A percentile compares a stretch with the other conserved stretches of the same genome.
Conservation (phyloP, 2,113 vertebrate genomes). For the Labrus mixtus region DNA sequence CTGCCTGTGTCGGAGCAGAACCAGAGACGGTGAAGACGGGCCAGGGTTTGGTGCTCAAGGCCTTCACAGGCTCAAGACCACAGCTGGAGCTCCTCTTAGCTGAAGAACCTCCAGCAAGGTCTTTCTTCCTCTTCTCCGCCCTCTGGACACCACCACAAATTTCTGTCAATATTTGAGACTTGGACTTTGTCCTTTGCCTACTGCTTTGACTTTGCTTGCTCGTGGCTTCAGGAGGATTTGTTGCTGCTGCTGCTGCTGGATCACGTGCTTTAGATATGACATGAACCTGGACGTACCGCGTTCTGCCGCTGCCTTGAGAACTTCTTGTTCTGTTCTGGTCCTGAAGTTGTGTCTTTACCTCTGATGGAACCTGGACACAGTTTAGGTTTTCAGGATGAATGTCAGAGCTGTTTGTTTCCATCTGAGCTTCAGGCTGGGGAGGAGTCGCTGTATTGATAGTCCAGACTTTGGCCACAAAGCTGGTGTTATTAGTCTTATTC, state of each 20-base stretch:
- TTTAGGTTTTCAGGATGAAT: background rate
- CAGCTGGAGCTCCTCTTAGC: conserved; percentile 5
- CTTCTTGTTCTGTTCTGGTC: background rate
- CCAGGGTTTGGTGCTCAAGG: conserved; percentile 62
- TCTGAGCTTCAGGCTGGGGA: conserved; percentile 10
- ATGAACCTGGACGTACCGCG: background rate
- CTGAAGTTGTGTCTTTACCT: background rate
- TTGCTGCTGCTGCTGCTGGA: no score
- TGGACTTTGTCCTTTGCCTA: background rate
- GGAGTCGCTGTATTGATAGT: background rate
- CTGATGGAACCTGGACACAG: background rate
- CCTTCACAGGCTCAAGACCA: conserved; percentile 49
- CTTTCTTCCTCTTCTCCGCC: conserved; percentile 20
- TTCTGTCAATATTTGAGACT: background rate
- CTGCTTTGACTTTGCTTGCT: background rate
- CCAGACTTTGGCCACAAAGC: conserved; percentile 1
- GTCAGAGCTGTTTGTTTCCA: background rate
- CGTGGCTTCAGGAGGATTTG: background rate
- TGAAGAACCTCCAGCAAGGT: background rate
- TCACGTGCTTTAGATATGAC: background rate
- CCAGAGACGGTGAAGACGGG: conserved; percentile 49
- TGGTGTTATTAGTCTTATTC: conserved; percentile 1
- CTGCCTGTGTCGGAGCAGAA: background rate
- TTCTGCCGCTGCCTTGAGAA: conserved; percentile 1
- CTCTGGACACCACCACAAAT: background rate